Conservation (phyloP, 1,140 invertebrate genomes). For the Yoshiicerus persimilis region DNA sequence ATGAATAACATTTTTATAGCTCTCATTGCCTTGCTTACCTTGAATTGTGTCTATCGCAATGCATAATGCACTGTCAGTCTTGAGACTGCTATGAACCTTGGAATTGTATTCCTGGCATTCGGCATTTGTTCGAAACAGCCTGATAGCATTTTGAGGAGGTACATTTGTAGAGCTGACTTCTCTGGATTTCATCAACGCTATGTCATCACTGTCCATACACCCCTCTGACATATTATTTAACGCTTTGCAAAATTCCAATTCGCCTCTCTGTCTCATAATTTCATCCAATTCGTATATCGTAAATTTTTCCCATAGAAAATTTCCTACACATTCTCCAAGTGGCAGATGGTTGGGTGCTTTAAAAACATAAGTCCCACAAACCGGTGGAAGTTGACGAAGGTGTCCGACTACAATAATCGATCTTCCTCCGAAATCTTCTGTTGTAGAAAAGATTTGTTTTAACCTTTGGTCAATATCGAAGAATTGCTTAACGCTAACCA, state of each 20-base stretch:
- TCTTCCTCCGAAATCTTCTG: constrained; percentile 46
- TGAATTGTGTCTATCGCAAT: neutral
- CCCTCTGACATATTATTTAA: constrained; percentile 33
- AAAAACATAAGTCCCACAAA: neutral
- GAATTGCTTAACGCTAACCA: constrained; percentile 51
- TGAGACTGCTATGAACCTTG: neutral
- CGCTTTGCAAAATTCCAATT: constrained; percentile 4
- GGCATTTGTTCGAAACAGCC: constrained; percentile 2
- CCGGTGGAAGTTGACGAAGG: constrained; percentile 49
- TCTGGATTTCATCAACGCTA: neutral
- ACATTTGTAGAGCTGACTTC: neutral
- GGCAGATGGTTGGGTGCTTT: neutral
- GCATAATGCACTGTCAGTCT: neutral
- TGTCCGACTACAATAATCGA: constrained; percentile 48
- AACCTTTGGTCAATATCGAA: constrained; percentile 50
- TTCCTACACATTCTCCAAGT: neutral
- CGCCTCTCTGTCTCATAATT: constrained; percentile 36
- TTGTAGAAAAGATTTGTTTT: constrained; percentile 51
- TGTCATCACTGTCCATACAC: neutral
- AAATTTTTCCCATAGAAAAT: constrained; percentile 23
- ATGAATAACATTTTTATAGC: neutral
- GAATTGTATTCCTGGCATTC: neutral
- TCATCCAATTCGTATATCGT: constrained; percentile 24
- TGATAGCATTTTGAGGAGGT: neutral
- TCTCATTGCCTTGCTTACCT: neutral